These are phyloP conservation scores for Elaphurus davidianus DNA, from an alignment of 2,113 vertebrate species.

Conservation along the genomic window DNA sequence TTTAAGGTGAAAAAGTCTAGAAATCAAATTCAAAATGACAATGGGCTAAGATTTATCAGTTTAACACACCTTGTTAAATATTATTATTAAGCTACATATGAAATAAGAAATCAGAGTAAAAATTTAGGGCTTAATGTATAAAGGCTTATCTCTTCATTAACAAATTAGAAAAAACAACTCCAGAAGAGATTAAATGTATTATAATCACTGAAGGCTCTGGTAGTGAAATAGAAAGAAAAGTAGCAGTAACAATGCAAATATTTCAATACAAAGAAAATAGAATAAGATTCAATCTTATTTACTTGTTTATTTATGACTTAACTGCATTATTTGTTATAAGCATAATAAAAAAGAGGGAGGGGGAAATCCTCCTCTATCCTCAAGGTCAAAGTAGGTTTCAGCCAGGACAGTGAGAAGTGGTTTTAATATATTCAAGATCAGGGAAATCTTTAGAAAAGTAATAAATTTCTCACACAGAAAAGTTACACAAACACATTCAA, in stretches of 20 bases:
- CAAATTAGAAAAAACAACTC: conserved; percentile 14
- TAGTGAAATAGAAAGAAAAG: not conserved
- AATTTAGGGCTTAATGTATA: not conserved
- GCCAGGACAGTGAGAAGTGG: not conserved
- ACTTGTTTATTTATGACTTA: conserved; percentile 18
- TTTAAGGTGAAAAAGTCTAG: not conserved
- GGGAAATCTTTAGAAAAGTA: not conserved
- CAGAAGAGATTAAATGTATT: not conserved
- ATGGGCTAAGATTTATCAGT: not conserved
- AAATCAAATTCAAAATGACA: conserved; percentile 30
- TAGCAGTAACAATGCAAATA: not conserved
- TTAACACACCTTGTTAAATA: not conserved
- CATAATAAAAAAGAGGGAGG: not conserved
- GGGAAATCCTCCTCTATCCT: not conserved
- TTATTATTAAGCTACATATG: not conserved
- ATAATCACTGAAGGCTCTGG: not conserved
- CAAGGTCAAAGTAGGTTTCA: not conserved
- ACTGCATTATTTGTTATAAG: not conserved
- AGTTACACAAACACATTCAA: not conserved
- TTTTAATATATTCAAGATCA: not conserved
- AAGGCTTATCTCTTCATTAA: not conserved
- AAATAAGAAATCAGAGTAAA: not conserved
- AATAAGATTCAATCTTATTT: not conserved
- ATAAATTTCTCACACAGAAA: conserved; percentile 2
- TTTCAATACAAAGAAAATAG: conserved; percentile 2